Evolutionary conservation across 2,888 invertebrate species (phyloP).

Genomic region (Endomychus coccineus): DNA sequence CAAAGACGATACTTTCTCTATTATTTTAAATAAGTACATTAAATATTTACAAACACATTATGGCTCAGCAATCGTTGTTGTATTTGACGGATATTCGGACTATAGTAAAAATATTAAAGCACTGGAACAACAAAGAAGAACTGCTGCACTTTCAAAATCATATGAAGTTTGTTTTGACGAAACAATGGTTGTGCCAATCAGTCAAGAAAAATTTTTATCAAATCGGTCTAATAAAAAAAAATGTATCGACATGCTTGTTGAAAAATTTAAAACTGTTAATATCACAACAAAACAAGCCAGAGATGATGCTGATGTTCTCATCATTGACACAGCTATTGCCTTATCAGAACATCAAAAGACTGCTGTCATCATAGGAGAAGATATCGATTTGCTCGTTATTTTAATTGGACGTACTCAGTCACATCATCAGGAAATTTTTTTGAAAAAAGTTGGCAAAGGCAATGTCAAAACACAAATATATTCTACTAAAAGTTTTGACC

Average conservation of each 20-base stretch:
- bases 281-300: constrained; percentile 35
- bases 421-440: constrained; percentile 29
- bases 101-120: constrained; percentile 35
- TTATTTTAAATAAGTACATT: constrained; percentile 25
- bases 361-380: constrained; percentile 35
- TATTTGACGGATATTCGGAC: constrained; percentile 34
- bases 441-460: constrained; percentile 36
- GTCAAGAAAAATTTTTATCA: constrained; percentile 27
- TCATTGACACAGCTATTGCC: constrained; percentile 35
- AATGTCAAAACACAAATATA: constrained; percentile 35
- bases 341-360: constrained; percentile 25
- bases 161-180: constrained; percentile 36
- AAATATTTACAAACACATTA: constrained; percentile 28
- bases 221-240: constrained; percentile 25
- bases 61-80: constrained; percentile 27
- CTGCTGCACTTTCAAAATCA: constrained; percentile 34
- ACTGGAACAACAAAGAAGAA: constrained; percentile 35
- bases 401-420: constrained; percentile 34
- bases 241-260: constrained; percentile 31
- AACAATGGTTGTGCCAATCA: constrained; percentile 30
- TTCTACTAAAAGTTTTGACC: constrained; percentile 34
- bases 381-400: constrained; percentile 36
- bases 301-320: constrained; percentile 38
- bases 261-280: constrained; percentile 33
- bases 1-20: constrained; percentile 10